Evolutionary conservation across 2,797 vertebrate genomes (phyloP).

Genomic region (Chrysocyon brachyurus): DNA sequence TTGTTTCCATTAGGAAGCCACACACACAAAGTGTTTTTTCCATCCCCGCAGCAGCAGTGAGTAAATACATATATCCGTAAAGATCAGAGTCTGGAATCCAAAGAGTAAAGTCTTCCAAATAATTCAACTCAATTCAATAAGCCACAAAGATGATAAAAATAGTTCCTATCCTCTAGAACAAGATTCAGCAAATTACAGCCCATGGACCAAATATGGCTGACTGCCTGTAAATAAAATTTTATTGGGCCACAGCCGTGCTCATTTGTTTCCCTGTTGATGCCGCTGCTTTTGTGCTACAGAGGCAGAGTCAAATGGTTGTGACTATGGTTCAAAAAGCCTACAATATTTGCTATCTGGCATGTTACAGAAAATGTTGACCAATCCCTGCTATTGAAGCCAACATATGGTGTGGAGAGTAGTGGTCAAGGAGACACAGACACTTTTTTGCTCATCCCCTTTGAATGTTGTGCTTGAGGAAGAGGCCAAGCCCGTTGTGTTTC

Average conservation of each 20-base stretch:
- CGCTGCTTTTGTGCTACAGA: neutral
- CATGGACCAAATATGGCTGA: neutral
- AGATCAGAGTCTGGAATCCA: neutral
- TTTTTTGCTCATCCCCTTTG: neutral
- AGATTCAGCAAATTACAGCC: neutral
- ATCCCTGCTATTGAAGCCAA: neutral
- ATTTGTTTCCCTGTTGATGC: neutral
- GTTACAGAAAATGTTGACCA: neutral
- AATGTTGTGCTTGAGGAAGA: neutral
- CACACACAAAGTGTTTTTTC: neutral
- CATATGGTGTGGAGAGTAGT: neutral
- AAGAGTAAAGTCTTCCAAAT: neutral
- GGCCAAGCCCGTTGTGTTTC: neutral
- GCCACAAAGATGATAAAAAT: conserved; percentile 1
- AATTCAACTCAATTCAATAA: neutral
- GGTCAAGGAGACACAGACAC: no score
- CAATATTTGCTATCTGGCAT: neutral
- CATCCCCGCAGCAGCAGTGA: neutral
- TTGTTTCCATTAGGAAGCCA: conserved; percentile 25
- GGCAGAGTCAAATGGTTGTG: neutral
- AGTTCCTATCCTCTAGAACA: neutral
- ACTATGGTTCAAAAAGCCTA: neutral
- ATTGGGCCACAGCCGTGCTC: neutral
- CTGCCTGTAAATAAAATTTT: conserved; percentile 24
- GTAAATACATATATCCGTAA: neutral